Evolutionary conservation across 2,797 vertebrate species (phyloP).

Genomic region (Lerista edwardsae): DNA sequence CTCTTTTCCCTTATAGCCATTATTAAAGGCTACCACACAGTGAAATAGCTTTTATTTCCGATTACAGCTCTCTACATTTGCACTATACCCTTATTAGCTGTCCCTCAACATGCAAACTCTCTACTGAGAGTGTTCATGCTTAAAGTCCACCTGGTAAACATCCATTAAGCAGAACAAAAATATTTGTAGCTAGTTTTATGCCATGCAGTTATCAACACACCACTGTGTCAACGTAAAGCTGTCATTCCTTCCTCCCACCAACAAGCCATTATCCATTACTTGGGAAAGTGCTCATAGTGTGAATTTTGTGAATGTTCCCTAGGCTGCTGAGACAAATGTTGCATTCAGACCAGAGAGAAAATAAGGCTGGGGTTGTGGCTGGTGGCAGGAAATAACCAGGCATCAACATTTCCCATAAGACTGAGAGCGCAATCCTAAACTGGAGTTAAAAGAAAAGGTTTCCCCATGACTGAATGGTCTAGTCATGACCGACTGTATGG

Average conservation of each 20-base stretch:
- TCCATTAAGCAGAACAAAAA: background rate
- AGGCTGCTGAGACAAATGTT: background rate
- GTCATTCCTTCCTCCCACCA: background rate
- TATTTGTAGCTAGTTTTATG: constrained; percentile 21
- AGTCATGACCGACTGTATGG: no score
- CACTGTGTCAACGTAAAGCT: constrained; percentile 34
- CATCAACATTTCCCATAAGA: no score
- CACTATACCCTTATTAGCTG: constrained; percentile 57
- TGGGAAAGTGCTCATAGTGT: background rate
- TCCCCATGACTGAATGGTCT: no score
- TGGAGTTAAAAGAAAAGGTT: no score
- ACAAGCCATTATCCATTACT: constrained; percentile 1
- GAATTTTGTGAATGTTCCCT: background rate
- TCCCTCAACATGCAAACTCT: background rate
- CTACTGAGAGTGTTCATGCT: constrained; percentile 6
- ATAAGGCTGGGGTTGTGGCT: background rate
- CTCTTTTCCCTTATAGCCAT: constrained; percentile 55
- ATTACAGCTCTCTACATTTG: constrained; percentile 37
- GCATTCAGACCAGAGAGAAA: background rate
- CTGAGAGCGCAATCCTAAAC: no score
- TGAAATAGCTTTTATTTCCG: constrained; percentile 61
- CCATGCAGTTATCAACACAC: background rate
- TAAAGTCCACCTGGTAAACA: constrained; percentile 26
- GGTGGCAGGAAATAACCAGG: background rate
- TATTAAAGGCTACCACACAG: constrained; percentile 46